Percentiles rank a stretch among this genome's conserved stretches.
Evolutionary conservation across 2,888 invertebrate genomes (phyloP).

Genomic region (Drosophila lutescens): DNA sequence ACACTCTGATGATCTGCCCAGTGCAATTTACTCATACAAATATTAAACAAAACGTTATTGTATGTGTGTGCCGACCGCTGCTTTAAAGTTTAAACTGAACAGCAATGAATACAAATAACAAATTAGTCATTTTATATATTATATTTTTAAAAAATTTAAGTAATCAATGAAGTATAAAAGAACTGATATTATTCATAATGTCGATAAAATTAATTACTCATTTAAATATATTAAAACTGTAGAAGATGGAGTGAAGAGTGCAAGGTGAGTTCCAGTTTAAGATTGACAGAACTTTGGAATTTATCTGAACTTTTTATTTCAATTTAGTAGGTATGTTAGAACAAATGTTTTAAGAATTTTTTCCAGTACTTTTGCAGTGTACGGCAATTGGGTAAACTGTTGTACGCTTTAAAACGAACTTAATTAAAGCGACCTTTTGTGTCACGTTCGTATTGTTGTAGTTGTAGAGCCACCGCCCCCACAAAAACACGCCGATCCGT

Average conservation of each 20-base stretch:
- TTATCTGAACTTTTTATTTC: neutral
- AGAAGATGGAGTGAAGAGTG: too few relatives aligned
- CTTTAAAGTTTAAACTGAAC: neutral
- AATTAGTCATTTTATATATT: neutral
- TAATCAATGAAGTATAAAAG: neutral
- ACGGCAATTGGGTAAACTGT: constrained; percentile 56
- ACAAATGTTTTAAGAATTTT: too few relatives aligned
- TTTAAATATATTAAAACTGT: too few relatives aligned
- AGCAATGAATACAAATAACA: neutral
- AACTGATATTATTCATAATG: too few relatives aligned
- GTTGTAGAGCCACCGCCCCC: constrained; percentile 34
- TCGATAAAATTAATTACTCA: too few relatives aligned
- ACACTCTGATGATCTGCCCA: too few relatives aligned
- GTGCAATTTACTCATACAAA: too few relatives aligned
- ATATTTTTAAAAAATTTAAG: neutral
- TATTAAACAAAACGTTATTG: too few relatives aligned
- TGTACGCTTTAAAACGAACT: constrained; percentile 60
- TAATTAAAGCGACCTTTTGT: constrained; percentile 72
- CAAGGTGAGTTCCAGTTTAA: too few relatives aligned
- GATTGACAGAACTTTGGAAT: neutral
- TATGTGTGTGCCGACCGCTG: too few relatives aligned
- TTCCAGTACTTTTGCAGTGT: constrained; percentile 24
- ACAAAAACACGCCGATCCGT: constrained; percentile 4
- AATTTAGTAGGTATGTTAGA: neutral
- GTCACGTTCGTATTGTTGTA: constrained; percentile 57